Conservation (phyloP, 2,888 invertebrate genomes). For the Elysia crispata region DNA sequence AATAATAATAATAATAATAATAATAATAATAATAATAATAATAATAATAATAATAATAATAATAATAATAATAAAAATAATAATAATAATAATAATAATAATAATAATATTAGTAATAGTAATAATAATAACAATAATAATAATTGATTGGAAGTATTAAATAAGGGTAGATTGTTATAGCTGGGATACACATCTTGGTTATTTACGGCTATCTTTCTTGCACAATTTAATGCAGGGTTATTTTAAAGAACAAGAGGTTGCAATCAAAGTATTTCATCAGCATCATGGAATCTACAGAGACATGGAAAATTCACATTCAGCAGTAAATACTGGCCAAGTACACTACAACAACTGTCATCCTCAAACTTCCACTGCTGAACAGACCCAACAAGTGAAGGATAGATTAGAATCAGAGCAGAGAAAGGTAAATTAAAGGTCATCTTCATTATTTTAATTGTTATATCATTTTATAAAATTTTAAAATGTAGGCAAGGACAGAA, state of each 20-base stretch:
- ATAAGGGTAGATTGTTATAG: background rate
- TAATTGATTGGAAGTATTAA: background rate
- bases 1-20: too few species aligned
- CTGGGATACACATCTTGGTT: conserved; percentile 12
- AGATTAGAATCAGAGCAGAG: conserved; percentile 35
- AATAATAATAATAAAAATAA: too few species aligned
- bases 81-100: background rate
- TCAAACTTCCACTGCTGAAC: too few species aligned
- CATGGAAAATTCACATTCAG: too few species aligned
- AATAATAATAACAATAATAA: background rate
- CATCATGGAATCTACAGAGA: too few species aligned
- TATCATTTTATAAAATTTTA: background rate
- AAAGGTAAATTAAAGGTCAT: conserved; percentile 30
- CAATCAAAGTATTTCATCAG: conserved; percentile 49
- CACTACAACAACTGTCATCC: too few species aligned
- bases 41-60: too few species aligned
- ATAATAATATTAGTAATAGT: background rate
- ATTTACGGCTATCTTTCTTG: background rate
- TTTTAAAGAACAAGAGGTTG: conserved; percentile 39
- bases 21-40: too few species aligned
- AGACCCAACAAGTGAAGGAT: conserved; percentile 16
- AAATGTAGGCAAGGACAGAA: too few species aligned
- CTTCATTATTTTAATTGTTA: background rate
- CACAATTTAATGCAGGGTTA: conserved; percentile 36
- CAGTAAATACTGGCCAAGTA: too few species aligned